A percentile compares a stretch with the other conserved stretches of the same genome.
These are phyloP conservation scores for Eupithecia exiguata DNA, from an alignment of 2,888 invertebrate species.

Conservation along the genomic window DNA sequence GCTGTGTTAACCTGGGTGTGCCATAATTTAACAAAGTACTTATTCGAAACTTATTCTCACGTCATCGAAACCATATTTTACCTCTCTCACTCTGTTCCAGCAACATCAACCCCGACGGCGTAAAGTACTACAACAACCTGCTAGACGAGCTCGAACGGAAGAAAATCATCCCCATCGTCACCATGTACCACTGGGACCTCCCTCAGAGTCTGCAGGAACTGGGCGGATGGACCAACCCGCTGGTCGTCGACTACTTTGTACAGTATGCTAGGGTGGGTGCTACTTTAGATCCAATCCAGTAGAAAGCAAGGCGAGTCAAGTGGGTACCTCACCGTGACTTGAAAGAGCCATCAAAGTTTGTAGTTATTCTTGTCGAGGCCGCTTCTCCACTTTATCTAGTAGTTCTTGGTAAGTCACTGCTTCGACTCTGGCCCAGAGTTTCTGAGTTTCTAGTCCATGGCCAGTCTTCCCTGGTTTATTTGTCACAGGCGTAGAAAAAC, in stretches of 20 bases:
- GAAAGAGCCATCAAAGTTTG: neutral
- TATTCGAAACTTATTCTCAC: too few species aligned
- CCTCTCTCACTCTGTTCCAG: slow-evolving; percentile 43
- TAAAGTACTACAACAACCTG: slow-evolving; percentile 85
- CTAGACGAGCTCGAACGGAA: slow-evolving; percentile 81
- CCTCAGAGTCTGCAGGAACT: slow-evolving; percentile 84
- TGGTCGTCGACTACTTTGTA: slow-evolving; percentile 84
- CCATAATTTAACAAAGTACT: too few species aligned
- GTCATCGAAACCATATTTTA: neutral
- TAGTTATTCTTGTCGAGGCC: neutral
- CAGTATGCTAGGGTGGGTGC: slow-evolving; percentile 81
- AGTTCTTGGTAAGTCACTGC: neutral
- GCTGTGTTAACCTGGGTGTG: too few species aligned
- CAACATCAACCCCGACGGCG: slow-evolving; percentile 68
- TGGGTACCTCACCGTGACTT: neutral
- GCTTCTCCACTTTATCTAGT: neutral
- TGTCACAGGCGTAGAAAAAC: too few species aligned
- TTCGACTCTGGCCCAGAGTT: too few species aligned
- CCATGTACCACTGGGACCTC: slow-evolving; percentile 87
- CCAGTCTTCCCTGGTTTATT: too few species aligned
- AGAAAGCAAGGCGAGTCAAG: neutral
- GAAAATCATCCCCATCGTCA: slow-evolving; percentile 85
- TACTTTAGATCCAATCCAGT: neutral
- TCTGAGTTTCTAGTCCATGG: too few species aligned
- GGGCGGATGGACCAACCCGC: slow-evolving; percentile 87